phyloP scores from a whole-genome alignment of 30 jellyfish, hydroid and myxozoan species.

The Hydractinia symbiolongicarpus region DNA sequence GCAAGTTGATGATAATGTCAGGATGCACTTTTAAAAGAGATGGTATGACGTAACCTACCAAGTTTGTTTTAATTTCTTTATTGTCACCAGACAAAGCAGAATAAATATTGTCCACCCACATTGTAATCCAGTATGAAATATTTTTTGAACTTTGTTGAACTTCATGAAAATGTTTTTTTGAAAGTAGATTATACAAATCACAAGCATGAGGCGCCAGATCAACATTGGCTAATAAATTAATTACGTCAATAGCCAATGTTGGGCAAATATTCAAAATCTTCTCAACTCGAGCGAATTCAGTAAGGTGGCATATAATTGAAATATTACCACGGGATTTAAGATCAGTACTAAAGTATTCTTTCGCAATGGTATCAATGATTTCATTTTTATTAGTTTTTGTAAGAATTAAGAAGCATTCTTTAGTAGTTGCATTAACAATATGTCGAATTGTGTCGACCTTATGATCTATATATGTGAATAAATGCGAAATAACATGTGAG shows the following conservation, averaged over 20 bases:
- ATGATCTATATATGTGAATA: slow-evolving; percentile 58
- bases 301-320: slow-evolving; percentile 33
- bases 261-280: slow-evolving; percentile 27
- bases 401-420: slow-evolving; percentile 36
- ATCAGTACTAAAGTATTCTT: slow-evolving; percentile 28
- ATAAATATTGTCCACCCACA: slow-evolving; percentile 64
- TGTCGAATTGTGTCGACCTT: slow-evolving; percentile 86
- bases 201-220: slow-evolving; percentile 63
- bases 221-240: slow-evolving; percentile 54
- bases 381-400: not conserved
- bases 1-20: slow-evolving; percentile 17
- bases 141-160: not conserved
- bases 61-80: slow-evolving; percentile 24
- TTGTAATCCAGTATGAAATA: slow-evolving; percentile 34
- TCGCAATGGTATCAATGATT: not conserved
- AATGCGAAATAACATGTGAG: slow-evolving; percentile 25
- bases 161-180: slow-evolving; percentile 41
- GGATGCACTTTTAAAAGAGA: slow-evolving; percentile 53
- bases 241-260: slow-evolving; percentile 40
- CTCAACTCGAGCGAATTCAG: slow-evolving; percentile 23
- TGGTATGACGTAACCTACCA: slow-evolving; percentile 55
- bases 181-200: slow-evolving; percentile 54
- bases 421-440: slow-evolving; percentile 46
- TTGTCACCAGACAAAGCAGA: slow-evolving; percentile 36
- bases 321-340: slow-evolving; percentile 55